Conservation (phyloP, 2,797 vertebrate genomes). For the Euthynnus affinis region DNA sequence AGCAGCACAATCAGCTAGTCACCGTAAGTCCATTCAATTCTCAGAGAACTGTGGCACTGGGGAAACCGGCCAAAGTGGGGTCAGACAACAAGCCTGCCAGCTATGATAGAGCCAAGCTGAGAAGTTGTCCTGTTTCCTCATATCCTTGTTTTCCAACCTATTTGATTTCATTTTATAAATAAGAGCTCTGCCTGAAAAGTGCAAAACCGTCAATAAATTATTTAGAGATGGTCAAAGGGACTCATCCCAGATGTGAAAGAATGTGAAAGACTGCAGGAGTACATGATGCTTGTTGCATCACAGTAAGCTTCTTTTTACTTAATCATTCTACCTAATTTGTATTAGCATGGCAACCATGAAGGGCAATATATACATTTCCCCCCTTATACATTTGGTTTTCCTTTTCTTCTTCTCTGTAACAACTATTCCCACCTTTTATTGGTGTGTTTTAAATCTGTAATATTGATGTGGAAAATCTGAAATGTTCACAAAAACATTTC, state of each 20-base stretch:
- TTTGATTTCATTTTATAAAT: slow-evolving; percentile 21
- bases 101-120: slow-evolving; percentile 48
- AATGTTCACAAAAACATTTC: too few relatives aligned
- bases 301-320: not conserved
- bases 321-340: slow-evolving; percentile 8
- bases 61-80: slow-evolving; percentile 46
- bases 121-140: slow-evolving; percentile 25
- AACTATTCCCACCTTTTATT: too few relatives aligned
- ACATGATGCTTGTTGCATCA: not conserved
- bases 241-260: not conserved
- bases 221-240: slow-evolving; percentile 1
- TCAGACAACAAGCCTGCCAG: slow-evolving; percentile 42
- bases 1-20: slow-evolving; percentile 54
- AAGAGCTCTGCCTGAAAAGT: not conserved
- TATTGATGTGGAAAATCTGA: too few relatives aligned
- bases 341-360: not conserved
- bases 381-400: too few relatives aligned
- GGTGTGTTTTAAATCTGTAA: too few relatives aligned
- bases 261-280: not conserved
- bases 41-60: slow-evolving; percentile 29
- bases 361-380: too few relatives aligned
- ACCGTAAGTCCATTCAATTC: slow-evolving; percentile 49
- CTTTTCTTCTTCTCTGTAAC: too few relatives aligned
- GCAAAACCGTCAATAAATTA: not conserved
- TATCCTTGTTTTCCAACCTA: slow-evolving; percentile 19